A percentile compares a stretch with the other conserved stretches of the same genome.
Evolutionary conservation across 2,888 invertebrate genomes (phyloP).

Genomic region (Troides aeacus): DNA sequence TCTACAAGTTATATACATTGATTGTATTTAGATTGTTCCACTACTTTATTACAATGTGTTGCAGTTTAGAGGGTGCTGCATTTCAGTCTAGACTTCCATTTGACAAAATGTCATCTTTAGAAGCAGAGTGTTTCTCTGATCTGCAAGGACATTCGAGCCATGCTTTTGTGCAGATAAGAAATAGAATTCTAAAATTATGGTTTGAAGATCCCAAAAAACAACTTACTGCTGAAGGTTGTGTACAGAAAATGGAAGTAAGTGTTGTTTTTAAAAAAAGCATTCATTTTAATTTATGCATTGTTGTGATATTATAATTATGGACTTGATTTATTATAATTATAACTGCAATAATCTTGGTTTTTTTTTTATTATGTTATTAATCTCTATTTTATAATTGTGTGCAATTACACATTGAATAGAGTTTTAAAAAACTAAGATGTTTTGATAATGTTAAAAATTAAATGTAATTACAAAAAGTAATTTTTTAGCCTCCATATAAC

Average conservation of each 20-base stretch:
- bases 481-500: constrained; percentile 89
- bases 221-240: constrained; percentile 88
- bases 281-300: neutral
- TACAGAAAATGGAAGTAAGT: constrained; percentile 86
- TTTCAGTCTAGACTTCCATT: constrained; percentile 96
- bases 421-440: no score
- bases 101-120: constrained; percentile 95
- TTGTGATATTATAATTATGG: no score
- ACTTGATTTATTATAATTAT: no score
- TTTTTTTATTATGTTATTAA: no score
- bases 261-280: neutral
- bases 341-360: no score
- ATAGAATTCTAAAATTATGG: constrained; percentile 96
- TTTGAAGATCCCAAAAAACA: constrained; percentile 96
- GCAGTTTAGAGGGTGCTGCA: constrained; percentile 93
- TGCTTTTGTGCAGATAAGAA: constrained; percentile 94
- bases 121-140: constrained; percentile 96
- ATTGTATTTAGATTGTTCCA: neutral
- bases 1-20: neutral
- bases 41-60: constrained; percentile 30
- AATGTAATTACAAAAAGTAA: neutral
- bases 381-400: no score
- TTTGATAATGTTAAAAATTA: neutral
- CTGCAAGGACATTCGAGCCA: constrained; percentile 91
- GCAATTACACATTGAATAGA: no score